A percentile compares a stretch with the other conserved stretches of the same genome.
Evolutionary conservation across 2,888 invertebrate genomes (phyloP).

Genomic region (Cepaea hortensis): DNA sequence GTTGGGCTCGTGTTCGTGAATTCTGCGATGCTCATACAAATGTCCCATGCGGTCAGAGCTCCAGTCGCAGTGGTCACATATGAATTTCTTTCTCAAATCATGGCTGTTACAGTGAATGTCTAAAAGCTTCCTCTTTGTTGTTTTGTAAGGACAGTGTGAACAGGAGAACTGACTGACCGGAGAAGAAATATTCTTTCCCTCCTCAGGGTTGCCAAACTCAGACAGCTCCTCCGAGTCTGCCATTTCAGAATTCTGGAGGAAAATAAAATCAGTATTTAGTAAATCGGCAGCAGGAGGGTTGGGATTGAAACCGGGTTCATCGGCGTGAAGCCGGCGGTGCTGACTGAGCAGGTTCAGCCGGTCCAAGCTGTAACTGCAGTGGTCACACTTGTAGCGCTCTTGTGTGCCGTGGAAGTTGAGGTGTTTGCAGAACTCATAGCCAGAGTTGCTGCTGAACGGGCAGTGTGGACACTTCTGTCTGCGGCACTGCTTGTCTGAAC

Average conservation of each 20-base stretch:
- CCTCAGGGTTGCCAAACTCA: constrained; percentile 19
- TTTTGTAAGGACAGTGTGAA: constrained; percentile 64
- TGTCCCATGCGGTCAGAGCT: constrained; percentile 67
- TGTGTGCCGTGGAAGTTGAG: constrained; percentile 60
- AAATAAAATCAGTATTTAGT: constrained; percentile 51
- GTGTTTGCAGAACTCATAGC: constrained; percentile 63
- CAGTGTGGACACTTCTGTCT: constrained; percentile 60
- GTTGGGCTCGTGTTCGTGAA: constrained; percentile 61
- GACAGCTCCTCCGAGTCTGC: constrained; percentile 1
- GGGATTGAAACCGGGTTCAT: constrained; percentile 58
- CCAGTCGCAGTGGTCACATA: constrained; percentile 73
- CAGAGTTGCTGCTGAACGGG: constrained; percentile 63
- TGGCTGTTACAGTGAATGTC: constrained; percentile 69
- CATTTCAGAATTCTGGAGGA: constrained; percentile 24
- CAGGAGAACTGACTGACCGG: constrained; percentile 54
- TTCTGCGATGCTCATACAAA: constrained; percentile 68
- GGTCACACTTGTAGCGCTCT: constrained; percentile 62
- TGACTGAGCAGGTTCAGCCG: constrained; percentile 58
- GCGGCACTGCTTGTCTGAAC: constrained; percentile 40
- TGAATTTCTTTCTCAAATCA: constrained; percentile 64
- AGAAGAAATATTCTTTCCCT: constrained; percentile 22
- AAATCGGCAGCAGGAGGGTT: constrained; percentile 55
- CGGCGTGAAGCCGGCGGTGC: constrained; percentile 62
- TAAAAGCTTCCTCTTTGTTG: constrained; percentile 64
- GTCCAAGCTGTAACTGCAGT: constrained; percentile 70